A percentile compares a stretch with the other conserved stretches of the same genome.
These are phyloP conservation scores for Nannoperca australis DNA, from an alignment of 2,797 vertebrate genomes.

Conservation along the genomic window DNA sequence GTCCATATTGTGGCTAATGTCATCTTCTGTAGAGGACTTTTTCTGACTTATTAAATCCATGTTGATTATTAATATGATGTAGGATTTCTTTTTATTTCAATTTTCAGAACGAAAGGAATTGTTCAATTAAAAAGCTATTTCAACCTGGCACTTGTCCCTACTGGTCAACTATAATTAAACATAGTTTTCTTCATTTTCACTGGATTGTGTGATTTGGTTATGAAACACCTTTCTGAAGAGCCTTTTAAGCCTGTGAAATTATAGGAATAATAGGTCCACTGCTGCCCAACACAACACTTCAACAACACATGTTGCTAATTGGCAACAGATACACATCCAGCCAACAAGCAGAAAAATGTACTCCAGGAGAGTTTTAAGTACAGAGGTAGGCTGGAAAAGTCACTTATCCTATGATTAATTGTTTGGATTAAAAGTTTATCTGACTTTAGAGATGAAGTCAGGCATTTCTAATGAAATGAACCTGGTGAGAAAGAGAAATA, in stretches of 20 bases:
- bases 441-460: neutral
- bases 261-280: neutral
- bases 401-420: neutral
- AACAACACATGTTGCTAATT: slow-evolving; percentile 9
- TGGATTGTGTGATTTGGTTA: neutral
- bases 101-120: neutral
- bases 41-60: neutral
- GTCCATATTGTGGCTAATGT: neutral
- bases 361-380: neutral
- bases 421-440: neutral
- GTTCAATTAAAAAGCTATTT: neutral
- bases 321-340: neutral
- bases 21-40: neutral
- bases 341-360: neutral
- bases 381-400: slow-evolving; percentile 4
- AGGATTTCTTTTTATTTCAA: neutral
- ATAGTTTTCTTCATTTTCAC: neutral
- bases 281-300: neutral
- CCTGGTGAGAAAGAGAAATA: neutral
- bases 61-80: neutral
- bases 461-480: neutral
- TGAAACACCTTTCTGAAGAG: neutral
- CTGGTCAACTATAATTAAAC: neutral
- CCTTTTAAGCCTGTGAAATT: neutral
- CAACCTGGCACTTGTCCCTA: neutral